Percentiles rank a stretch among this genome's conserved stretches.
Conservation (phyloP, 2,888 invertebrate genomes). For the Heliconius aoede region DNA sequence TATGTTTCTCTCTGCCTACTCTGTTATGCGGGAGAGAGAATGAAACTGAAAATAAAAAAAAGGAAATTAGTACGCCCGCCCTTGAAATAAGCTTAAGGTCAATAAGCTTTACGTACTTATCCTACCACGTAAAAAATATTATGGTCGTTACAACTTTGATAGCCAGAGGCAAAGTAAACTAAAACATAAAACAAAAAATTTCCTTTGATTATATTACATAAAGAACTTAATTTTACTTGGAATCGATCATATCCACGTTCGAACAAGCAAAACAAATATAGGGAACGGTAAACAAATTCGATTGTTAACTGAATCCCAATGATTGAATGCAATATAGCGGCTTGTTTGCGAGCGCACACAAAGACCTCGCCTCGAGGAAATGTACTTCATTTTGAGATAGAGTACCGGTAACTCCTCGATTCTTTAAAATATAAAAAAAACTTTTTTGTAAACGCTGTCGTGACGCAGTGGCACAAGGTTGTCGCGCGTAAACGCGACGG, state of each 20-base stretch:
- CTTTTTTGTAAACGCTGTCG: too few species aligned
- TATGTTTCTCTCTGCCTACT: too few species aligned
- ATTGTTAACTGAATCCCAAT: slow-evolving; percentile 6
- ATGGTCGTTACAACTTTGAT: too few species aligned
- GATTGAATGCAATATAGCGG: slow-evolving; percentile 19
- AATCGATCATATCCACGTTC: neutral
- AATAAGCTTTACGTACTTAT: too few species aligned
- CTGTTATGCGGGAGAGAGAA: too few species aligned
- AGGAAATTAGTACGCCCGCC: too few species aligned
- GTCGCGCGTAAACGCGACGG: neutral
- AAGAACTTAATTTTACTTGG: neutral
- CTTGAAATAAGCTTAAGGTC: too few species aligned
- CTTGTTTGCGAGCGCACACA: slow-evolving; percentile 3
- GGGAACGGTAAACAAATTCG: neutral
- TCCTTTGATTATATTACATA: neutral
- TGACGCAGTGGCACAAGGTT: too few species aligned
- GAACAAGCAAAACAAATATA: neutral
- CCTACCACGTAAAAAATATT: too few species aligned
- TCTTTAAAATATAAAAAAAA: neutral
- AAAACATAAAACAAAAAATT: too few species aligned
- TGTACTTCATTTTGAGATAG: neutral
- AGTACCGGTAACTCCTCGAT: neutral
- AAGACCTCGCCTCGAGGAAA: neutral
- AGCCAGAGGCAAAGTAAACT: too few species aligned
- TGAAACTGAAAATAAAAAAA: too few species aligned